These are phyloP conservation scores for Chouioia cunea DNA, from an alignment of 2,888 invertebrate genomes.

Conservation along the genomic window DNA sequence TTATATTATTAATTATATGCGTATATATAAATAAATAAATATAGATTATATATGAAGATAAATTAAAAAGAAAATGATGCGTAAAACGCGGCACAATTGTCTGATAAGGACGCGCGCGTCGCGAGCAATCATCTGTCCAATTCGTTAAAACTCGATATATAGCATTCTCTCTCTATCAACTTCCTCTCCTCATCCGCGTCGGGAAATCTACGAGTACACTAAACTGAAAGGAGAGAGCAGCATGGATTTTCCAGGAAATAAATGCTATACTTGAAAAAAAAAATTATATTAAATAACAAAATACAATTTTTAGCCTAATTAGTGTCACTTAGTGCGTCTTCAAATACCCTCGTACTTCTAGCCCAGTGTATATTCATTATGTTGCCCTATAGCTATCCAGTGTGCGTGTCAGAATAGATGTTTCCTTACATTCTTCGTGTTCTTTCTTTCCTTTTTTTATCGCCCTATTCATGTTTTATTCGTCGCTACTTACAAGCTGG, in stretches of 20 bases:
- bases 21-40: conserved; percentile 19
- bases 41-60: conserved; percentile 36
- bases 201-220: conserved; percentile 45
- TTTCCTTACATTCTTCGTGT: conserved; percentile 35
- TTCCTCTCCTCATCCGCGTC: conserved; percentile 57
- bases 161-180: conserved; percentile 57
- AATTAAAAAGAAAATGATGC: no score
- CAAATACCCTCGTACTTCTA: conserved; percentile 20
- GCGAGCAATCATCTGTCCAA: conserved; percentile 65
- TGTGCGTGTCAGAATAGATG: conserved; percentile 40
- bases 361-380: conserved; percentile 50
- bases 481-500: conserved; percentile 22
- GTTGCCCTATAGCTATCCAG: conserved; percentile 50
- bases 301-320: conserved; percentile 54
- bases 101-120: conserved; percentile 51
- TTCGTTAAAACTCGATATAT: conserved; percentile 60
- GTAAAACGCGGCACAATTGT: conserved; percentile 51
- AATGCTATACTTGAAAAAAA: neutral
- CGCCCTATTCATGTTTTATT: neutral
- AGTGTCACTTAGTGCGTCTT: conserved; percentile 62
- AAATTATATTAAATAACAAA: conserved; percentile 8
- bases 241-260: no score
- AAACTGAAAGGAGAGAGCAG: no score
- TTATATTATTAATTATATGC: conserved; percentile 27
- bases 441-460: conserved; percentile 31